Percentiles rank a stretch among this genome's conserved stretches.
phyloP scores from a whole-genome alignment of 2,888 invertebrate genomes.

The Mechanitis messenoides region DNA sequence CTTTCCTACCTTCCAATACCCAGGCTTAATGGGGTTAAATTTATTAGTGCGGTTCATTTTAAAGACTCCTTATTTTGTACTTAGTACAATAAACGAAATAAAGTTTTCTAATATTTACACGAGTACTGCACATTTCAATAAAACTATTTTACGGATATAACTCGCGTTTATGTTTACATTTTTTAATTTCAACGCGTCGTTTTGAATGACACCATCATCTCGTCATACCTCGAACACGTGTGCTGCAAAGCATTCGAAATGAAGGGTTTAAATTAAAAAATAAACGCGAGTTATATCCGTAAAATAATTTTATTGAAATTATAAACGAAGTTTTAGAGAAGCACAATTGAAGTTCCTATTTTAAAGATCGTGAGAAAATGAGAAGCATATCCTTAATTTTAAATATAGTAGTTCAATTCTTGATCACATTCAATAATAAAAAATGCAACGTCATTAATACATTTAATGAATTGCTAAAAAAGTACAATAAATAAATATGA shows the following conservation, averaged over 20 bases:
- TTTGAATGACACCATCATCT: no score
- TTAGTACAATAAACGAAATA: not conserved
- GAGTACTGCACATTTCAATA: no score
- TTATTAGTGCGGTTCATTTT: slow-evolving; percentile 7
- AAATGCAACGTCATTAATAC: not conserved
- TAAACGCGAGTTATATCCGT: no score
- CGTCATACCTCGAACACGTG: no score
- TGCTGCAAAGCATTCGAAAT: no score
- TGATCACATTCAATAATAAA: not conserved
- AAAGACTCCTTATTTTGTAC: slow-evolving; percentile 1
- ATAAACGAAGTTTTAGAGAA: not conserved
- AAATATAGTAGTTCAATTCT: not conserved
- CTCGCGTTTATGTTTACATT: no score
- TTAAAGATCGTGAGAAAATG: no score
- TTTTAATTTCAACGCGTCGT: no score
- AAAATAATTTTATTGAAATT: not conserved
- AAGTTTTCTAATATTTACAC: no score
- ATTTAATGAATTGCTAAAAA: not conserved
- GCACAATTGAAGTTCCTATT: no score
- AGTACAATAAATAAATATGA: not conserved
- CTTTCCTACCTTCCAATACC: slow-evolving; percentile 9
- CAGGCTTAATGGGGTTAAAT: slow-evolving; percentile 7
- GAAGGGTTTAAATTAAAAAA: no score
- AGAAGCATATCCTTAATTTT: not conserved
- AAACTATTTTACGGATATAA: no score